Evolutionary conservation across 2,888 invertebrate species (phyloP).

Genomic region (Synergus laeviventris): DNA sequence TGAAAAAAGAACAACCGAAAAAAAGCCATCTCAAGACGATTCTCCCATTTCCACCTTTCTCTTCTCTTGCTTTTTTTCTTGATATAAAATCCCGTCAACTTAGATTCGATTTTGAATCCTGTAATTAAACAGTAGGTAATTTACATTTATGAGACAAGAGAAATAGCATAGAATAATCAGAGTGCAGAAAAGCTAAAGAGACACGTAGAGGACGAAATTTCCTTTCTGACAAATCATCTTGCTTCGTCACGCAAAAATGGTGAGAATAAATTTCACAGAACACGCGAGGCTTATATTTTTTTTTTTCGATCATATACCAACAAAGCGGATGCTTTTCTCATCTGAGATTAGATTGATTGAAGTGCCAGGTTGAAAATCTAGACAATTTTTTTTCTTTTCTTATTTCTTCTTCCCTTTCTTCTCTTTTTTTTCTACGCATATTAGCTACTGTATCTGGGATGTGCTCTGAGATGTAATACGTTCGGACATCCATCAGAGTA

Average conservation of each 20-base stretch:
- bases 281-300: conserved; percentile 8
- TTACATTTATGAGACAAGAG: conserved; percentile 12
- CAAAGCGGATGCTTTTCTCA: conserved; percentile 1
- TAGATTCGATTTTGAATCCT: neutral
- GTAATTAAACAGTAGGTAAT: conserved; percentile 12
- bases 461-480: conserved; percentile 1
- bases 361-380: conserved; percentile 41
- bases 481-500: conserved; percentile 35
- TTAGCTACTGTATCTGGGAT: neutral
- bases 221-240: conserved; percentile 27
- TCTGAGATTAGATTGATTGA: conserved; percentile 39
- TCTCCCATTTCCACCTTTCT: neutral
- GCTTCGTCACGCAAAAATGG: conserved; percentile 31
- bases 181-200: conserved; percentile 11
- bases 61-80: neutral
- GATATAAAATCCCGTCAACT: neutral
- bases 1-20: neutral
- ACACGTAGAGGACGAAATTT: conserved; percentile 19
- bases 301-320: neutral
- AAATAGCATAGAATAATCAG: neutral
- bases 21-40: neutral
- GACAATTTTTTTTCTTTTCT: conserved; percentile 3
- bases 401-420: neutral
- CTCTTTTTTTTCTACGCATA: neutral
- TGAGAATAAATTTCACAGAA: conserved; percentile 21